Conservation (phyloP, 2,113 vertebrate species). For the Carassius auratus region DNA sequence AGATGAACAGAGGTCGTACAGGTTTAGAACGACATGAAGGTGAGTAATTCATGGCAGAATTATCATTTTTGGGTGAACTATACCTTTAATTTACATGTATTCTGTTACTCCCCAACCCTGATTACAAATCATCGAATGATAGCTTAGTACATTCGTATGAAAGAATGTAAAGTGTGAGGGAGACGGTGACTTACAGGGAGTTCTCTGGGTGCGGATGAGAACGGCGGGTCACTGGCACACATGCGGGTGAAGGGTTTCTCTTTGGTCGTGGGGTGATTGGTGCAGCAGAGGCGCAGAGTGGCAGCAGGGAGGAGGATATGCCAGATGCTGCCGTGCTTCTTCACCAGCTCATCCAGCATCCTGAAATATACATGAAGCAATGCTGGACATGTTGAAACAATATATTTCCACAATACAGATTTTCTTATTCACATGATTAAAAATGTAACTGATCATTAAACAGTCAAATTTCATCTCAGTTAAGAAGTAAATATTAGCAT, state of each 20-base stretch:
- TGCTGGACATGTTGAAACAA: not conserved
- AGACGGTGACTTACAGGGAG: slow-evolving; percentile 23
- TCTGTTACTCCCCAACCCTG: too few species aligned
- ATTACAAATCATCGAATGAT: not conserved
- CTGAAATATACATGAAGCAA: slow-evolving; percentile 21
- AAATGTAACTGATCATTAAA: not conserved
- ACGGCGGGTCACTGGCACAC: not conserved
- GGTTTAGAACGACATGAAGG: too few species aligned
- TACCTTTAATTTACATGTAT: too few species aligned
- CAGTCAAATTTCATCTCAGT: too few species aligned
- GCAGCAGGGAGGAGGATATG: slow-evolving; percentile 38
- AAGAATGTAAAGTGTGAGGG: not conserved
- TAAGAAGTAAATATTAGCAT: not conserved
- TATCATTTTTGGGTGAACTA: too few species aligned
- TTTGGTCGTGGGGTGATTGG: slow-evolving; percentile 23
- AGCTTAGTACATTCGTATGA: not conserved
- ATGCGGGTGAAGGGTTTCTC: slow-evolving; percentile 44
- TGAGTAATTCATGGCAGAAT: too few species aligned
- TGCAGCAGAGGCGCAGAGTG: slow-evolving; percentile 42
- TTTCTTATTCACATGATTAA: not conserved
- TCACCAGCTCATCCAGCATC: slow-evolving; percentile 40
- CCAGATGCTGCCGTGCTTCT: slow-evolving; percentile 37
- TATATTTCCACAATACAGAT: not conserved
- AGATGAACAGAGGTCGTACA: too few species aligned
- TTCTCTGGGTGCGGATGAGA: slow-evolving; percentile 33